Evolutionary conservation across 2,888 invertebrate genomes (phyloP).

Genomic region (Yponomeuta plumbellus): DNA sequence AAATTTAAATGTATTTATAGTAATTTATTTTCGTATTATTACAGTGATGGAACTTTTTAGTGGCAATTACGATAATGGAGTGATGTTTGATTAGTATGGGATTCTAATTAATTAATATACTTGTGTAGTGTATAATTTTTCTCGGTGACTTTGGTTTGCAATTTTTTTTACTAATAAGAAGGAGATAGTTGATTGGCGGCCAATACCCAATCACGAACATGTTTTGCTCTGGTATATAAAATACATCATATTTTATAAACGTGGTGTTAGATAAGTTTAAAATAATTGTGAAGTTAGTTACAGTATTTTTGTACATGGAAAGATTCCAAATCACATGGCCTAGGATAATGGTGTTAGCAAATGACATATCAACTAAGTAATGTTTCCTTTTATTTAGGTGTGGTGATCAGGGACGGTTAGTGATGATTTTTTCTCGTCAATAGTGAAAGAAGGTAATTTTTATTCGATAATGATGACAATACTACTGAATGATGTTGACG

Average conservation of each 20-base stretch:
- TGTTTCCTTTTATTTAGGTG: slow-evolving; percentile 55
- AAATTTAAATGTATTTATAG: slow-evolving; percentile 47
- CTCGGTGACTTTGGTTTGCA: slow-evolving; percentile 35
- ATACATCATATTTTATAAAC: slow-evolving; percentile 6
- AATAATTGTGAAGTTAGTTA: slow-evolving; percentile 62
- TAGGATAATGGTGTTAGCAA: slow-evolving; percentile 57
- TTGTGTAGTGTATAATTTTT: slow-evolving; percentile 39
- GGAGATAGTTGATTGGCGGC: background rate
- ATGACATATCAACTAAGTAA: slow-evolving; percentile 69
- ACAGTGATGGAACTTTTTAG: slow-evolving; percentile 39
- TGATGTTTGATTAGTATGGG: slow-evolving; percentile 61
- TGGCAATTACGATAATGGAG: slow-evolving; percentile 48
- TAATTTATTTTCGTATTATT: slow-evolving; percentile 66
- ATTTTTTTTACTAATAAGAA: background rate
- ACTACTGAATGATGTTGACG: slow-evolving; percentile 50
- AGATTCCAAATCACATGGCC: slow-evolving; percentile 68
- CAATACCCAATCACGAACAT: slow-evolving; percentile 27
- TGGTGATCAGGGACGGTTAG: slow-evolving; percentile 51
- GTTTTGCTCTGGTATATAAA: slow-evolving; percentile 12
- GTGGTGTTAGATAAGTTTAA: slow-evolving; percentile 61
- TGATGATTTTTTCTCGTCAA: slow-evolving; percentile 37
- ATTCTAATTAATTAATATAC: slow-evolving; percentile 38
- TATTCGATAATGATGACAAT: slow-evolving; percentile 66
- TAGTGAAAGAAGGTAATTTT: slow-evolving; percentile 42
- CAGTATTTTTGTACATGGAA: slow-evolving; percentile 59